phyloP scores from a whole-genome alignment of 2,888 invertebrate species.

The Pyralis farinalis region DNA sequence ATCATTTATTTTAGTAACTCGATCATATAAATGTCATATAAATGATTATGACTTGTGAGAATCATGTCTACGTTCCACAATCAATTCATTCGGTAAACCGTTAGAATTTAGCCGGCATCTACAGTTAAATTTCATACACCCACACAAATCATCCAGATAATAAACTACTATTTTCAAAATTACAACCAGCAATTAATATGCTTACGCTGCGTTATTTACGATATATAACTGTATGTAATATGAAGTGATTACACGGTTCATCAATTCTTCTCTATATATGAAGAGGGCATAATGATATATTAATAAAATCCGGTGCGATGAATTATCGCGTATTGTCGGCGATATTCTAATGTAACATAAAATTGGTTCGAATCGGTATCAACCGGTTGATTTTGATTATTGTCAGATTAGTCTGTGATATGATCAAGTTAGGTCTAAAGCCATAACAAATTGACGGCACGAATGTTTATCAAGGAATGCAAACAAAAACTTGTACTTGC shows the following conservation, averaged over 20 bases:
- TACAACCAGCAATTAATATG: slow-evolving; percentile 19
- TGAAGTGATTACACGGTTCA: slow-evolving; percentile 14
- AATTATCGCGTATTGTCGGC: background rate
- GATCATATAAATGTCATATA: background rate
- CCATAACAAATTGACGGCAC: slow-evolving; percentile 2
- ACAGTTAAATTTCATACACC: slow-evolving; percentile 5
- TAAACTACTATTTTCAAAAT: slow-evolving; percentile 13
- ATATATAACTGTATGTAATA: slow-evolving; percentile 18
- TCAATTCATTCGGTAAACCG: background rate
- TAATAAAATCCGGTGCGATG: background rate
- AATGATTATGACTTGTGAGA: background rate
- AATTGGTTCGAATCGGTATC: too few relatives aligned
- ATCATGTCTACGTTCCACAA: background rate
- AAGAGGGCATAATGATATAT: background rate
- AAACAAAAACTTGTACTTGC: slow-evolving; percentile 3
- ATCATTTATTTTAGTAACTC: background rate
- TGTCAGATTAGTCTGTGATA: slow-evolving; percentile 7
- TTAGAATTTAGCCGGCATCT: background rate
- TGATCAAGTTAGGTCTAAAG: background rate
- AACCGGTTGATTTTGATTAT: background rate
- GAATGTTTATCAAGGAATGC: slow-evolving; percentile 5
- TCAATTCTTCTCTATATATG: background rate
- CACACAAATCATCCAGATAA: slow-evolving; percentile 9
- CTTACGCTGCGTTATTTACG: slow-evolving; percentile 18
- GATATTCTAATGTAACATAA: too few relatives aligned